phyloP scores from a whole-genome alignment of 2,888 invertebrate genomes.

The Xylophagus ater region DNA sequence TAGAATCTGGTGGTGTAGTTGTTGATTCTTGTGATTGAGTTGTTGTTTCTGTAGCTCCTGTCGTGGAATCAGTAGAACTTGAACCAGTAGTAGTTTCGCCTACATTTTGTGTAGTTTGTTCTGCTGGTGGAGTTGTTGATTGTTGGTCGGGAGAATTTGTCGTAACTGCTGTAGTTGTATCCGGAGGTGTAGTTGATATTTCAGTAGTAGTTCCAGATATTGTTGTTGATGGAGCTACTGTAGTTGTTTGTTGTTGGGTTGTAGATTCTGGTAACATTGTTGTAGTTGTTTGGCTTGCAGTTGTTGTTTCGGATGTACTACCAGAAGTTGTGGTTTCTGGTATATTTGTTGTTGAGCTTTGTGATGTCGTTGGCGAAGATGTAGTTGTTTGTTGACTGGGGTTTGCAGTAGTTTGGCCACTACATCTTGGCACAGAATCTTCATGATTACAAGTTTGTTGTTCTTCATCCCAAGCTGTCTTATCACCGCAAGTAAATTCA shows the following conservation, averaged over 20 bases:
- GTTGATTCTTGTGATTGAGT: neutral
- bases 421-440: slow-evolving; percentile 24
- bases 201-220: slow-evolving; percentile 15
- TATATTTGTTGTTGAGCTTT: slow-evolving; percentile 13
- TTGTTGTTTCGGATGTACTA: slow-evolving; percentile 6
- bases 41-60: neutral
- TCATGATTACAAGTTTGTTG: slow-evolving; percentile 43
- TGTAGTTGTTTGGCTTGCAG: slow-evolving; percentile 10
- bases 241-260: slow-evolving; percentile 12
- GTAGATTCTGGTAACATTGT: slow-evolving; percentile 2
- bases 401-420: slow-evolving; percentile 6
- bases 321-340: slow-evolving; percentile 8
- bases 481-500: slow-evolving; percentile 61
- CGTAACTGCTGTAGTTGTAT: neutral
- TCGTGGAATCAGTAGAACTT: neutral
- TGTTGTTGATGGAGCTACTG: slow-evolving; percentile 16
- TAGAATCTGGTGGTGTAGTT: neutral
- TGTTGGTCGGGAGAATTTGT: neutral
- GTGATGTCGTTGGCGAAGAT: neutral
- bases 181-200: slow-evolving; percentile 5
- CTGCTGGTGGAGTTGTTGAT: slow-evolving; percentile 6
- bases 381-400: slow-evolving; percentile 6
- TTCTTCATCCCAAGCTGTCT: slow-evolving; percentile 65
- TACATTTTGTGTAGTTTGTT: slow-evolving; percentile 7
- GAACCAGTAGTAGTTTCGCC: neutral